These are phyloP conservation scores for Melitaea athalia DNA, from an alignment of 2,888 invertebrate genomes.

Conservation along the genomic window DNA sequence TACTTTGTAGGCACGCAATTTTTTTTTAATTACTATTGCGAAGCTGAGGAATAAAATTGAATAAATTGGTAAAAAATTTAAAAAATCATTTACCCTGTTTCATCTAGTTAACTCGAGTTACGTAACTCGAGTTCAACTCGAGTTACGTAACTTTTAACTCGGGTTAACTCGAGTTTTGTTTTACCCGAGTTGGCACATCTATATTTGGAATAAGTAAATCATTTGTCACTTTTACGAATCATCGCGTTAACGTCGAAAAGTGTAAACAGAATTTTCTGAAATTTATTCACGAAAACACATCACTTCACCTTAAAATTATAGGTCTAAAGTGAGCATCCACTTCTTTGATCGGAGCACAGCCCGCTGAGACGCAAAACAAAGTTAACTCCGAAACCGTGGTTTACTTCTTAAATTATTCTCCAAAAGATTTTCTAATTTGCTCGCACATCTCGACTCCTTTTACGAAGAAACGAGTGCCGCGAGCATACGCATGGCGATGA, in stretches of 20 bases:
- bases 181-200: too few relatives aligned
- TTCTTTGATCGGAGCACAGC: slow-evolving; percentile 51
- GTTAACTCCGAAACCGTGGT: slow-evolving; percentile 62
- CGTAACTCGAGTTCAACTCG: too few relatives aligned
- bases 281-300: slow-evolving; percentile 40
- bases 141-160: too few relatives aligned
- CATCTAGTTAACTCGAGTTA: too few relatives aligned
- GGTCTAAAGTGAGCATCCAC: slow-evolving; percentile 56
- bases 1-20: too few relatives aligned
- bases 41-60: too few relatives aligned
- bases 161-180: too few relatives aligned
- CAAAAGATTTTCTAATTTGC: slow-evolving; percentile 82
- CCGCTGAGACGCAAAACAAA: slow-evolving; percentile 57
- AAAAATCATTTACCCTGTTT: too few relatives aligned
- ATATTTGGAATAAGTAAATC: neutral
- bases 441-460: slow-evolving; percentile 64
- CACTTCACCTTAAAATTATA: slow-evolving; percentile 57
- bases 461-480: slow-evolving; percentile 57
- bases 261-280: slow-evolving; percentile 7
- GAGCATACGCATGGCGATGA: slow-evolving; percentile 60
- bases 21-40: too few relatives aligned
- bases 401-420: slow-evolving; percentile 78
- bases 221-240: neutral
- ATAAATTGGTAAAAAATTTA: too few relatives aligned
- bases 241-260: neutral